phyloP scores from a whole-genome alignment of 2,797 vertebrate species.

The Neopelma chrysocephalum region DNA sequence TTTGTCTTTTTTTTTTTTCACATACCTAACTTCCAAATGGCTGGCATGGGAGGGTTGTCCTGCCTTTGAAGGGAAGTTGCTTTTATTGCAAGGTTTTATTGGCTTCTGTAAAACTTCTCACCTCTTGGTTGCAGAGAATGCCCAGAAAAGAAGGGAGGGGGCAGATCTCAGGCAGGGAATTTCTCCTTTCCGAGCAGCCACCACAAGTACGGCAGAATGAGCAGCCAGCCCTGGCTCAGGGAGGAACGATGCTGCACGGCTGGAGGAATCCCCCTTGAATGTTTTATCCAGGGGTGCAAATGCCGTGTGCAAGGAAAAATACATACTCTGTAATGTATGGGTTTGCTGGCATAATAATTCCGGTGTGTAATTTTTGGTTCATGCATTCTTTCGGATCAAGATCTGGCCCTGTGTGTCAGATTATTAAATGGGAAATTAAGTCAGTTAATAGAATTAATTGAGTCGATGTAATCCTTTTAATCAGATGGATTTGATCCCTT shows the following conservation, averaged over 20 bases:
- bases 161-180: background rate
- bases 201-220: background rate
- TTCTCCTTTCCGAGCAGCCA: background rate
- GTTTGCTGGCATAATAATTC: background rate
- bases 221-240: background rate
- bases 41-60: background rate
- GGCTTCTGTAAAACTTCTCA: conserved; percentile 48
- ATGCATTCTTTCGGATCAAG: background rate
- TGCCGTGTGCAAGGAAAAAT: background rate
- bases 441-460: conserved; percentile 63
- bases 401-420: conserved; percentile 16
- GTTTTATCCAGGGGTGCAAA: background rate
- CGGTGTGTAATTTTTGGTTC: background rate
- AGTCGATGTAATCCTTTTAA: conserved; percentile 61
- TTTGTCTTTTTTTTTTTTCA: background rate
- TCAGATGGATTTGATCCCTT: conserved; percentile 56
- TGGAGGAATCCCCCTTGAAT: background rate
- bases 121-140: conserved; percentile 4
- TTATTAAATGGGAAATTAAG: conserved; percentile 62
- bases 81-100: conserved; percentile 48
- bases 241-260: background rate
- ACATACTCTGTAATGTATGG: background rate
- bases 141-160: background rate
- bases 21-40: conserved; percentile 21
- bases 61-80: conserved; percentile 26